Percentiles rank a stretch among this genome's conserved stretches.
These are phyloP conservation scores for Meghimatium bilineatum DNA, from an alignment of 2,888 invertebrate genomes.

Conservation along the genomic window DNA sequence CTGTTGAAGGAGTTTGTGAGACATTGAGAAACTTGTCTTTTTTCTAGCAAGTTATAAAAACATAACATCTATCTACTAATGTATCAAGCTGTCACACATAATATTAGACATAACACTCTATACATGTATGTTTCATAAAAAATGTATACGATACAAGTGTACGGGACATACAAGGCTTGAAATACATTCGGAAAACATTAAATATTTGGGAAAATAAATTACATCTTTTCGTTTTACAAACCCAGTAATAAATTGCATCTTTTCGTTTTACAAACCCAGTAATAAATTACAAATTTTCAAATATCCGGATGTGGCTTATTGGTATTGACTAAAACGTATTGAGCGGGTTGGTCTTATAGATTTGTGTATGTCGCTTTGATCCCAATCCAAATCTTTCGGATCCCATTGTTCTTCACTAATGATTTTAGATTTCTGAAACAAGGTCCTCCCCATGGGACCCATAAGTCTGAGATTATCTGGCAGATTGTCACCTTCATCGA, in stretches of 20 bases:
- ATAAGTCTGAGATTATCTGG: neutral
- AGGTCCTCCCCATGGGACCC: slow-evolving; percentile 32
- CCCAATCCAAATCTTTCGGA: neutral
- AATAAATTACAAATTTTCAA: neutral
- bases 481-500: neutral
- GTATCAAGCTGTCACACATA: too few relatives aligned
- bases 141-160: neutral
- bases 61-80: too few relatives aligned
- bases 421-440: slow-evolving; percentile 27
- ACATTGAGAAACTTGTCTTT: too few relatives aligned
- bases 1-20: too few relatives aligned
- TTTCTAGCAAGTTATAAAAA: too few relatives aligned
- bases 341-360: neutral
- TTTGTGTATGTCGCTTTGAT: neutral
- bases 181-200: neutral
- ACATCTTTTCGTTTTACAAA: neutral
- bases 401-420: neutral
- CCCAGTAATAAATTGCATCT: neutral
- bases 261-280: neutral
- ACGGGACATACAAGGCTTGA: neutral
- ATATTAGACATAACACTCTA: neutral
- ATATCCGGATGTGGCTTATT: neutral
- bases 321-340: neutral
- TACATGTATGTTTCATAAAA: neutral
- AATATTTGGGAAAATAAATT: neutral